phyloP scores from a whole-genome alignment of 2,113 vertebrate genomes.

The Oreamnos americanus region DNA sequence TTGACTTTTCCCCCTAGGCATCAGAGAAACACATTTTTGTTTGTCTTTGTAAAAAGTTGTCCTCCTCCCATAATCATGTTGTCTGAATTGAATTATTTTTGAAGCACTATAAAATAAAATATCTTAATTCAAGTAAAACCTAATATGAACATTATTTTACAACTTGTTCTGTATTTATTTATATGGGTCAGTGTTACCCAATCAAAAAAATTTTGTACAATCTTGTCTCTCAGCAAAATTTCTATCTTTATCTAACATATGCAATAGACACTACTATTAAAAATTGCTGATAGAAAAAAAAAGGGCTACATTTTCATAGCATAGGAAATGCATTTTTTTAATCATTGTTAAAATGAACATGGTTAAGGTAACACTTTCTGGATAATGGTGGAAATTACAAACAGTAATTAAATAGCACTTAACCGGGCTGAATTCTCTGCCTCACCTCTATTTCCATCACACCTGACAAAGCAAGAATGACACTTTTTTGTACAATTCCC shows the following conservation, averaged over 20 bases:
- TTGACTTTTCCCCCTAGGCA: neutral
- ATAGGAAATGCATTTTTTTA: constrained; percentile 13
- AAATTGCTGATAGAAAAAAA: neutral
- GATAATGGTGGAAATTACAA: constrained; percentile 26
- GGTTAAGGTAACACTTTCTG: neutral
- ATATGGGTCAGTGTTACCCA: neutral
- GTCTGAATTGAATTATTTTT: neutral
- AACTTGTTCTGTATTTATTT: neutral
- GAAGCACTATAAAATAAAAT: neutral
- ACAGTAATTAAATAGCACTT: constrained; percentile 43
- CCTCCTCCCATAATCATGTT: neutral
- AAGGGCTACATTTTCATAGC: neutral
- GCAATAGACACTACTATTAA: neutral
- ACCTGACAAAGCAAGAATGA: constrained; percentile 39
- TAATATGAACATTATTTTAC: neutral
- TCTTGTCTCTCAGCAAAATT: neutral
- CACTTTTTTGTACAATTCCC: neutral
- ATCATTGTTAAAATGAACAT: constrained; percentile 20
- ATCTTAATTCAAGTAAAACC: neutral
- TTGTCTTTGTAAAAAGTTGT: neutral
- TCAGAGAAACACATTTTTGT: neutral
- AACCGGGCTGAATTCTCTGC: neutral
- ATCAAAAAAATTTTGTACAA: neutral
- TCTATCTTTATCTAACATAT: neutral
- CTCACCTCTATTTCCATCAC: neutral